Percentiles rank a stretch among this genome's conserved stretches.
Evolutionary conservation across 2,113 vertebrate genomes (phyloP).

Genomic region (Andinoacara biseriatus): DNA sequence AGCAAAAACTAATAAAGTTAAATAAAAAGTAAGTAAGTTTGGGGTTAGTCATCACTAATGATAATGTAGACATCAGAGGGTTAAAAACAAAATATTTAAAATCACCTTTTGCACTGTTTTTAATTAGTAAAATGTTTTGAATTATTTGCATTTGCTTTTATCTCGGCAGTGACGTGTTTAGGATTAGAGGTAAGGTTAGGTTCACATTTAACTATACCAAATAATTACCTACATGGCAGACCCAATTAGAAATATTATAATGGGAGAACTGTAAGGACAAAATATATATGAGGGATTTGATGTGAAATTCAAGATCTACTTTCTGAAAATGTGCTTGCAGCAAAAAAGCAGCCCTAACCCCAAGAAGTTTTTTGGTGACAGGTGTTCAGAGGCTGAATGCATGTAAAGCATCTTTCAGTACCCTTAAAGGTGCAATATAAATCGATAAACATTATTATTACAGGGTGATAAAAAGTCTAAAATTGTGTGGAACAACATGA

Average conservation of each 20-base stretch:
- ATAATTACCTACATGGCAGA: too few species aligned
- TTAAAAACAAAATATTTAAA: background rate
- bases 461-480: background rate
- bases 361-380: background rate
- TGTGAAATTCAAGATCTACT: background rate
- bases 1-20: too few species aligned
- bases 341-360: too few species aligned
- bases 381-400: background rate
- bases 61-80: too few species aligned
- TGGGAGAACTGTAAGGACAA: too few species aligned
- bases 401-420: background rate
- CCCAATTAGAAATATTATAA: too few species aligned
- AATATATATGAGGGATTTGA: background rate
- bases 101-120: background rate
- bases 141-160: background rate
- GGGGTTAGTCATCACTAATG: too few species aligned
- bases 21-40: background rate
- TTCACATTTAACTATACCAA: background rate
- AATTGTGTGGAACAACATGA: background rate
- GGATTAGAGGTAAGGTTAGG: background rate
- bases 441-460: background rate
- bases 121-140: too few species aligned
- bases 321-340: background rate
- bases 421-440: background rate
- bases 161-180: background rate